Conservation (phyloP, 2,113 vertebrate species). For the Nanorana parkeri region DNA sequence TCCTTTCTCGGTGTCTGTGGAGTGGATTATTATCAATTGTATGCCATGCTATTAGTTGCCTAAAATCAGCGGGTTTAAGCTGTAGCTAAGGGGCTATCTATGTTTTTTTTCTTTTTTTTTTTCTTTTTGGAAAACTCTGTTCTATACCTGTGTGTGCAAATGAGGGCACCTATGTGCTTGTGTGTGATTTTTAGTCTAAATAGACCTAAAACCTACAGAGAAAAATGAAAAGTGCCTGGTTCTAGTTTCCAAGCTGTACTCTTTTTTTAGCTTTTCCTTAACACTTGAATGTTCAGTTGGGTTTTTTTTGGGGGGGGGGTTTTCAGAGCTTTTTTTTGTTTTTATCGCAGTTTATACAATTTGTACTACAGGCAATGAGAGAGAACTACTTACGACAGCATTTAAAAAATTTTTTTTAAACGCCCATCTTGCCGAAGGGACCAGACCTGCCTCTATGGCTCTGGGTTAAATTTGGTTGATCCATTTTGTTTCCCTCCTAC, state of each 20-base stretch:
- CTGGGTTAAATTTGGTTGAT: constrained; percentile 9
- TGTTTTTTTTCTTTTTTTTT: not conserved
- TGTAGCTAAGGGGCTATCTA: constrained; percentile 19
- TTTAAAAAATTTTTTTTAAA: constrained; percentile 51
- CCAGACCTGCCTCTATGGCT: not conserved
- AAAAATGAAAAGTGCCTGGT: constrained; percentile 97
- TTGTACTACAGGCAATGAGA: constrained; percentile 61
- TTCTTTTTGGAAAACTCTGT: constrained; percentile 23
- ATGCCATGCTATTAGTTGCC: constrained; percentile 77
- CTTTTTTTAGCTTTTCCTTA: constrained; percentile 86
- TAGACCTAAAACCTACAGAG: constrained; percentile 81
- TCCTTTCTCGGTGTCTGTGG: constrained; percentile 71
- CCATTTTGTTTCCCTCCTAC: constrained; percentile 24
- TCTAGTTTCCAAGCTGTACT: constrained; percentile 89
- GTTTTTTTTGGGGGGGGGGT: constrained; percentile 68
- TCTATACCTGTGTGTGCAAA: constrained; percentile 53
- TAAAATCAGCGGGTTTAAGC: constrained; percentile 74
- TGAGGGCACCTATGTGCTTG: constrained; percentile 8
- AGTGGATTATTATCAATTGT: constrained; percentile 62
- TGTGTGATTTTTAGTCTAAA: constrained; percentile 74
- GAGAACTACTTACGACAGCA: constrained; percentile 63
- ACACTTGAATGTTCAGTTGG: constrained; percentile 95
- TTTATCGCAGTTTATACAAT: constrained; percentile 67
- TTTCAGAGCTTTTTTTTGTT: constrained; percentile 70
- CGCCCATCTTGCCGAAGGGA: constrained; percentile 46